Percentiles rank a stretch among this genome's conserved stretches.
Evolutionary conservation across 1,140 invertebrate species (phyloP).

Genomic region (Uloborus diversus): DNA sequence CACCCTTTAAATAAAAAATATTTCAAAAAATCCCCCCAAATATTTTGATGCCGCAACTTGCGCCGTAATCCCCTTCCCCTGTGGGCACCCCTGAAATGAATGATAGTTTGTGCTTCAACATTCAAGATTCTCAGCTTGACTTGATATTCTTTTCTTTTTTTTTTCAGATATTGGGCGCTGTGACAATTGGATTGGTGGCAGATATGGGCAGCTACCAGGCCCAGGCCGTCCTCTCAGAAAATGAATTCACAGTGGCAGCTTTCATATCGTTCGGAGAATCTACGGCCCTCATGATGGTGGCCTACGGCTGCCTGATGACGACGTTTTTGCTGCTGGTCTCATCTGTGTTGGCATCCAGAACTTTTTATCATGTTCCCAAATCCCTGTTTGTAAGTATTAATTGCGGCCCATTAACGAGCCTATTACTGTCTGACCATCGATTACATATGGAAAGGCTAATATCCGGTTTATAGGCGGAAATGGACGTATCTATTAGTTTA

Average conservation of each 20-base stretch:
- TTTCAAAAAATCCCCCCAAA: no score
- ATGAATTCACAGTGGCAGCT: conserved; percentile 43
- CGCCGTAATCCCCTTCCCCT: no score
- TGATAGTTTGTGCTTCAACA: not conserved
- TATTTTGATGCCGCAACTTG: no score
- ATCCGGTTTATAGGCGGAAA: no score
- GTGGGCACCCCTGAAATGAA: no score
- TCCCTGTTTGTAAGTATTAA: conserved; percentile 45
- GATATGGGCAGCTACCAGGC: conserved; percentile 54
- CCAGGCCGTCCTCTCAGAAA: conserved; percentile 33
- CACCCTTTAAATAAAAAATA: no score
- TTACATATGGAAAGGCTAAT: no score
- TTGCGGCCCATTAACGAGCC: no score
- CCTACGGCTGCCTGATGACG: conserved; percentile 48
- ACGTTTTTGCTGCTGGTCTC: conserved; percentile 36
- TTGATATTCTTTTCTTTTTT: not conserved
- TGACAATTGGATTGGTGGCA: conserved; percentile 38
- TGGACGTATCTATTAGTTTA: no score
- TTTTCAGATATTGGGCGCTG: conserved; percentile 31
- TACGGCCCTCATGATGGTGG: conserved; percentile 50
- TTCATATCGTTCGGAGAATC: conserved; percentile 52
- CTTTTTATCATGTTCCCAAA: conserved; percentile 39
- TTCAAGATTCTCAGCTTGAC: not conserved
- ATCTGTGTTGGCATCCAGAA: conserved; percentile 31
- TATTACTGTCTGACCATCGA: no score